Percentiles rank a stretch among this genome's conserved stretches.
phyloP scores from a whole-genome alignment of 2,888 invertebrate genomes.

The Xylota sylvarum region DNA sequence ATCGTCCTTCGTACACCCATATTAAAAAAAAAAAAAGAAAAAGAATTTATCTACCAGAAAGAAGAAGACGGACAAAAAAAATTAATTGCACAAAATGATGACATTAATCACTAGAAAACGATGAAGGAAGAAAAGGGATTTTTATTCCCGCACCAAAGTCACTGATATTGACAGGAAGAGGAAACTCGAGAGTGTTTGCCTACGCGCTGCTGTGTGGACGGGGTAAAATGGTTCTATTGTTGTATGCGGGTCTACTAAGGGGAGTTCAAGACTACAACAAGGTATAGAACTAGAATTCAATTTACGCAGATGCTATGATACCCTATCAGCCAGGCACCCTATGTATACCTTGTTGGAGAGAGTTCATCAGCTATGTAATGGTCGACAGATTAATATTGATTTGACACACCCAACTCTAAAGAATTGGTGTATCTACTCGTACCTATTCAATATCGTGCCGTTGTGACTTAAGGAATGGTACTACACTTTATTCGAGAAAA shows the following conservation, averaged over 20 bases:
- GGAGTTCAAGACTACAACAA: neutral
- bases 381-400: no score
- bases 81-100: constrained; percentile 47
- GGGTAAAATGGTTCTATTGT: neutral
- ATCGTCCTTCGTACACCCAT: constrained; percentile 29
- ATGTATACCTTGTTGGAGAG: neutral
- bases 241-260: neutral
- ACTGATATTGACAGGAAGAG: neutral
- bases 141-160: constrained; percentile 16
- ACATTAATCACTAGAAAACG: constrained; percentile 48
- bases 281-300: neutral
- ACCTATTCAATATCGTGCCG: no score
- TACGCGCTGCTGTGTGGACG: neutral
- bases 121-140: constrained; percentile 27
- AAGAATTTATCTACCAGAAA: constrained; percentile 24
- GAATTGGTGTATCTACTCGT: no score
- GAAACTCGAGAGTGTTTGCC: constrained; percentile 4
- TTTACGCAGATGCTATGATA: neutral
- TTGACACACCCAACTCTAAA: no score
- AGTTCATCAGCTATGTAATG: no score
- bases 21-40: constrained; percentile 25
- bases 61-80: constrained; percentile 20
- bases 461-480: no score
- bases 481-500: no score
- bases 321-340: neutral